These are phyloP conservation scores for Cryptocheilus praepositus DNA, from an alignment of 2,888 invertebrate genomes.

Conservation along the genomic window DNA sequence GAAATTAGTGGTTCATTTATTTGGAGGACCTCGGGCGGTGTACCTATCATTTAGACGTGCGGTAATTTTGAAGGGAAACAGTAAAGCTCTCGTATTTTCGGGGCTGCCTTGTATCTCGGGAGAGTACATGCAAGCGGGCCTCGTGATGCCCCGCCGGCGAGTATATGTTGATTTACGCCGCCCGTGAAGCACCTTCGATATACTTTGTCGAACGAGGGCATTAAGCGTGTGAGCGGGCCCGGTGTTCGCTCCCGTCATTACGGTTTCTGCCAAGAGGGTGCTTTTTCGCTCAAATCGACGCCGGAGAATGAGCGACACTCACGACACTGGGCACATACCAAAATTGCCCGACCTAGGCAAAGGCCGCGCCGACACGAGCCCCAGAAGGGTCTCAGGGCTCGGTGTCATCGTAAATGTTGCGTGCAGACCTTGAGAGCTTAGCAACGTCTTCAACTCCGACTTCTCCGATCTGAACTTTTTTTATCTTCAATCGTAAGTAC, in stretches of 20 bases:
- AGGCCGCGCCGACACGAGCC: neutral
- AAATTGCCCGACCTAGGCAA: neutral
- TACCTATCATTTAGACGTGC: conserved; percentile 1
- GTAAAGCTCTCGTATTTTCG: conserved; percentile 9
- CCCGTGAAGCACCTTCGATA: conserved; percentile 29
- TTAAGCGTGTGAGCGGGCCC: conserved; percentile 34
- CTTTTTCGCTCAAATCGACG: conserved; percentile 38
- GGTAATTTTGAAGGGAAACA: conserved; percentile 5
- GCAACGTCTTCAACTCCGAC: too few species aligned
- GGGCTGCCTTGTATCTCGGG: neutral
- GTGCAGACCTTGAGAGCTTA: too few species aligned
- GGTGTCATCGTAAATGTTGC: too few species aligned
- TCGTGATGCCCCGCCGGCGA: conserved; percentile 34
- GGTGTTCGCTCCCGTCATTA: conserved; percentile 45
- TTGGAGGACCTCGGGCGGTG: neutral
- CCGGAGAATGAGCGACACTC: neutral
- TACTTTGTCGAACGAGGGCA: conserved; percentile 35
- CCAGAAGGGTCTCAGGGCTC: neutral
- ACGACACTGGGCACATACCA: neutral
- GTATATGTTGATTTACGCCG: conserved; percentile 43
- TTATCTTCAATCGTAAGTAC: too few species aligned
- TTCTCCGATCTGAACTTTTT: too few species aligned
- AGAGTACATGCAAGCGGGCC: conserved; percentile 23
- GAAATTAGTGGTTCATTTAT: conserved; percentile 5
- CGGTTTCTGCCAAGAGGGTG: conserved; percentile 34